Base-by-base conservation (phyloP, 2,888 invertebrate species). In the Morpho helenor region DNA sequence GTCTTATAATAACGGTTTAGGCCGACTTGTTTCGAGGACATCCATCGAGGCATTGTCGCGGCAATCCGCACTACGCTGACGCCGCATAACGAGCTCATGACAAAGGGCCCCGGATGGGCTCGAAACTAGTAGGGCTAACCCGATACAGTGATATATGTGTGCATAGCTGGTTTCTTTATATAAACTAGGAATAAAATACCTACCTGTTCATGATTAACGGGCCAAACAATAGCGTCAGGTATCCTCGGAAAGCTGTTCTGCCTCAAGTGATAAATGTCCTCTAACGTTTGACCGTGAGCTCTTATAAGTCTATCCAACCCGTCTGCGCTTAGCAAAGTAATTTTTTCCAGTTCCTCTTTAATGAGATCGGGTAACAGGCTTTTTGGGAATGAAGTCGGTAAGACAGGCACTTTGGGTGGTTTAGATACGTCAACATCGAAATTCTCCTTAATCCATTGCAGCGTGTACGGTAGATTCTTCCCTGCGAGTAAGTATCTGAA, bases 211-310 rank as follows among this genome's bases (percentile, higher is more conserved):
- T 98, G 98, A 65, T 91, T 92, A 48, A 91, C 93, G 47, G 99
- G 99, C 99, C 99, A 99, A 1, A 97, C 91, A 0, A 99, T 96
- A 9, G 99, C 81, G 75, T 99, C 99, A 2, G 99, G 99, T 75
- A 99, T 96, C 69, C 98, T 92, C 58, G 93, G 92, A 72, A 97
- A 96, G 49, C 79, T 85, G 61, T 96, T 95, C 56, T 92, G 91
- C 70, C 97, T 92, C 57, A 99, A 82, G 9, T 92, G 91, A 67
- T 95, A 94, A 64, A 99, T 96, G 75, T 99, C 99, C 68, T 96
- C 94, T 52, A 99, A 84, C 0, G 98, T 97, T 81, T 99, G 99
- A 0, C 98, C 98, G 79, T 98, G 98, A 0, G 97, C 95, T 62
- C 98, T 92, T 66, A 97, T 93, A 60, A 98, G 84, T 47, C 99